A percentile compares a stretch with the other conserved stretches of the same genome.
These are phyloP conservation scores for Athalia rosae DNA, from an alignment of 2,888 invertebrate genomes.

Conservation along the genomic window DNA sequence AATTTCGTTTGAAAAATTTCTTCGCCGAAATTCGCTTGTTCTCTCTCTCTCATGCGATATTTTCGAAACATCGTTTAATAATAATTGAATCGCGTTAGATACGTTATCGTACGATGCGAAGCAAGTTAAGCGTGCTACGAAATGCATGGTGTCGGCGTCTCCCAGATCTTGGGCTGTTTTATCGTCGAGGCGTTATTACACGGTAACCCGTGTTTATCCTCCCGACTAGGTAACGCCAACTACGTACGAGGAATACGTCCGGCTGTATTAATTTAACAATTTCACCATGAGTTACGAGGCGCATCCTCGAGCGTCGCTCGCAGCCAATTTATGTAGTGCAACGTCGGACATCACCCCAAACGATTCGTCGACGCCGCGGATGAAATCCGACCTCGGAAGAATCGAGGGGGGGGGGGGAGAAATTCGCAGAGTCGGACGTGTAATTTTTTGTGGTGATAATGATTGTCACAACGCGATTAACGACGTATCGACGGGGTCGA, in stretches of 20 bases:
- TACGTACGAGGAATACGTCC: constrained; percentile 39
- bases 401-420: neutral
- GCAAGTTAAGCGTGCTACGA: neutral
- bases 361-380: neutral
- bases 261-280: constrained; percentile 61
- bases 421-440: neutral
- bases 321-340: neutral
- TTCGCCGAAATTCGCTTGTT: no score
- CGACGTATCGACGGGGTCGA: no score
- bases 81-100: no score
- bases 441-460: no score
- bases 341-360: neutral
- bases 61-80: no score
- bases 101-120: neutral
- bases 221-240: constrained; percentile 51
- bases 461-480: no score
- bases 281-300: constrained; percentile 57
- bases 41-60: no score
- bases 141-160: neutral
- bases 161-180: constrained; percentile 35
- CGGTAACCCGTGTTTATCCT: constrained; percentile 58
- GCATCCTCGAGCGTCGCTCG: neutral
- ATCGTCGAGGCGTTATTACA: constrained; percentile 58
- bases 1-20: no score
- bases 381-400: neutral